A percentile compares a stretch with the other conserved stretches of the same genome.
These are phyloP conservation scores for Rhadina sibilatrix DNA, from an alignment of 2,113 vertebrate species.

Conservation along the genomic window DNA sequence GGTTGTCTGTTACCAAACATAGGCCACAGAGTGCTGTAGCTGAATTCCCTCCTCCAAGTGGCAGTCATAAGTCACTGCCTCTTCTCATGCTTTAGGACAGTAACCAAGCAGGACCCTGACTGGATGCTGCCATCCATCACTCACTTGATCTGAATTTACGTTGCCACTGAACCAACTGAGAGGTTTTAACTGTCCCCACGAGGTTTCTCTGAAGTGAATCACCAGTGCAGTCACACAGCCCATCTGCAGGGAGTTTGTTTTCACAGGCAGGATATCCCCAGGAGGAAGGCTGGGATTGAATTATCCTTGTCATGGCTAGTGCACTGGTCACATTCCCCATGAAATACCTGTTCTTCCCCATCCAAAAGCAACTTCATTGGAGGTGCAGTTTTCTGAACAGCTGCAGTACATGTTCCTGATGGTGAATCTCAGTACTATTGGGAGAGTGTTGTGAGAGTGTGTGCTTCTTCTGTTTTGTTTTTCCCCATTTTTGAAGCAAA, in stretches of 20 bases:
- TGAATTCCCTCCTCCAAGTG: background rate
- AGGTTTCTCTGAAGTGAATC: background rate
- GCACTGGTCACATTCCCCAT: background rate
- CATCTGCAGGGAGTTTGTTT: background rate
- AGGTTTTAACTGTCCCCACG: background rate
- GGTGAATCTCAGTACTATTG: background rate
- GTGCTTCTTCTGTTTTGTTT: background rate
- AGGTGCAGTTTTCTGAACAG: background rate
- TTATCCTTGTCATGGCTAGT: background rate
- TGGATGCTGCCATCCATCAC: background rate
- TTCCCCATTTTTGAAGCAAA: background rate
- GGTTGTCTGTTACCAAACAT: background rate
- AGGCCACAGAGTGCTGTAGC: background rate
- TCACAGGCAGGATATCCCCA: background rate
- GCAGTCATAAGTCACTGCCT: background rate
- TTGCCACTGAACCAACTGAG: background rate
- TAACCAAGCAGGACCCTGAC: background rate
- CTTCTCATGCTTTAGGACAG: background rate
- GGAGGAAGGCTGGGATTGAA: accelerated
- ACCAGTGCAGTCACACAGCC: background rate
- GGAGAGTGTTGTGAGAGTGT: background rate
- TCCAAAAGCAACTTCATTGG: background rate
- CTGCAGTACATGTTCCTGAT: background rate
- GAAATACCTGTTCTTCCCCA: background rate
- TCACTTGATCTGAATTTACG: background rate